A percentile compares a stretch with the other conserved stretches of the same genome.
phyloP scores from a whole-genome alignment of 2,888 invertebrate species.

The Melitaea athalia region DNA sequence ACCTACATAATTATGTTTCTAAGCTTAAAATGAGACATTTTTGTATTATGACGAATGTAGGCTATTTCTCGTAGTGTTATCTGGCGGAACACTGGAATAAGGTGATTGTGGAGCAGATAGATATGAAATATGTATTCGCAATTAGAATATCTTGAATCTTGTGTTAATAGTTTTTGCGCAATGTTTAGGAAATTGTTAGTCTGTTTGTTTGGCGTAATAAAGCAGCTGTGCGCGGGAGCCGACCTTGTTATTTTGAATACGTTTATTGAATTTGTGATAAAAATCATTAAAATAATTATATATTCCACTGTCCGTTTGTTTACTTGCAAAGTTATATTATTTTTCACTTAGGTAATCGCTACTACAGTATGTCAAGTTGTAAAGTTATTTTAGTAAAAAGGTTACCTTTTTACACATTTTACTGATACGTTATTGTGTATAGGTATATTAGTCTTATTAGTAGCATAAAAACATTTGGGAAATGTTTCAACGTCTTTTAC shows the following conservation, averaged over 20 bases:
- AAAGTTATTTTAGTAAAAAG: too few species aligned
- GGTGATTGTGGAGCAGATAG: conserved; percentile 37
- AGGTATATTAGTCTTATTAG: too few species aligned
- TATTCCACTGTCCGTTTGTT: conserved; percentile 1
- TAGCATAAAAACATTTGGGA: too few species aligned
- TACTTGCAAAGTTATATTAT: not conserved
- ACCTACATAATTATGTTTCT: not conserved
- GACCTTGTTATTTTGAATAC: conserved; percentile 35
- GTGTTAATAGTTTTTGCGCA: conserved; percentile 43
- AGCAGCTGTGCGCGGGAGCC: conserved; percentile 34
- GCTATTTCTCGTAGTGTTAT: conserved; percentile 25
- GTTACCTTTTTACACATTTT: too few species aligned
- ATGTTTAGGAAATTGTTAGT: conserved; percentile 37
- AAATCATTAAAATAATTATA: conserved; percentile 19
- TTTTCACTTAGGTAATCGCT: too few species aligned
- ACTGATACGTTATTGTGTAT: too few species aligned
- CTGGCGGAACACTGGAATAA: conserved; percentile 18
- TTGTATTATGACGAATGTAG: conserved; percentile 6
- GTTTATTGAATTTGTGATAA: conserved; percentile 28
- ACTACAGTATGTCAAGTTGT: too few species aligned
- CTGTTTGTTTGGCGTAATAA: conserved; percentile 41
- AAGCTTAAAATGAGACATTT: not conserved
- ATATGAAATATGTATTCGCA: conserved; percentile 43
- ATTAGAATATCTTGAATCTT: conserved; percentile 44
- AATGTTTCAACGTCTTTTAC: too few species aligned